Evolutionary conservation across 2,113 vertebrate genomes (phyloP), one percentile per base, ranked within the genome.

Genomic region (Ictidomys tridecemlineatus): DNA sequence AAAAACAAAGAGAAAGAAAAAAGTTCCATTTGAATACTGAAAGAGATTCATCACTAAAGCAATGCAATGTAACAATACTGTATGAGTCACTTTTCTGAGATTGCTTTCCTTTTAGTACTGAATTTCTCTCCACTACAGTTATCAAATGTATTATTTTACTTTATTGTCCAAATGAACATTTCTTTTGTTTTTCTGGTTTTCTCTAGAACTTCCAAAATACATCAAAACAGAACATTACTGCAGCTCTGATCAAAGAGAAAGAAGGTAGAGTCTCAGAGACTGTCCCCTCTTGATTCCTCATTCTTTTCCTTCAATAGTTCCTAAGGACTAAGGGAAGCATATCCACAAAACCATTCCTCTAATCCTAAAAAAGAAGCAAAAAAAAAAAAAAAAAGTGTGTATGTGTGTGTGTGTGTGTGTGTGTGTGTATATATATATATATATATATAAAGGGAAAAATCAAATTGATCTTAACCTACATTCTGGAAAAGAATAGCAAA

Each of bases 401-500:
- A 7, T 45, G 42, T 45, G 7, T 45, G 42, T 45, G 6, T 45
- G 42, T 45, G 6, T 45, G 42, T 42, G 5, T 42, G 5, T 42
- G 5, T 42, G n/a, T n/a, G n/a, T n/a, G n/a, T n/a, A 5, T 42
- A 42, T 42, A 42, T 42, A 42, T 42, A 45, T 45, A 8, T 45
- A 45, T 45, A 1, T 45, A 8, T 45, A 53, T n/a, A n/a, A 42
- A 48, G 78, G 26, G 8, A 45, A 70, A 96, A 93, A 78, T 37
- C 22, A 69, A 91, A 91, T 39, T 77, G 65, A 89, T 94, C 56
- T 84, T 89, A 89, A 48, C 20, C n/a, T 89, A 37, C 51, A 80
- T 91, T 79, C 34, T 93, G n/a, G 73, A 61, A 89, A 84, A 85
- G 42, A 90, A 94, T 26, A 74, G 32, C 17, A 85, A 95, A 88